Evolutionary conservation across 2,113 vertebrate genomes (phyloP), one percentile per base, ranked within the genome.

Genomic region (Salvelinus namaycush): DNA sequence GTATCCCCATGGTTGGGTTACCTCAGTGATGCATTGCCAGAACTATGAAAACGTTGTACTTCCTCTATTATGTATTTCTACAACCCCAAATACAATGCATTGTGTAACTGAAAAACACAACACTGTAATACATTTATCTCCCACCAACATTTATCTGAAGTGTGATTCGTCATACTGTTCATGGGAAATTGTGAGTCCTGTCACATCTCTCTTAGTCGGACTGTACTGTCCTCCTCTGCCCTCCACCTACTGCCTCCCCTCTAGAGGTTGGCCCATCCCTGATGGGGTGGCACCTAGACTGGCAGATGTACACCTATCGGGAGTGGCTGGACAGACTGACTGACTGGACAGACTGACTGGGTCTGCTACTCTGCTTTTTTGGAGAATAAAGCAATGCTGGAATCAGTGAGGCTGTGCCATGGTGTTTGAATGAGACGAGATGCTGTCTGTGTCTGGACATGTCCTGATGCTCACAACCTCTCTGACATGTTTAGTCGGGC

Each of bases 91-190:
- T 44, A 11, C 8, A 44, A 44, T 44, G 39, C 39, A 44, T 44
- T 44, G 39, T 3, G 39, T 44, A 44, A 44, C 3, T 44, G 39
- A 11, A 44, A 11, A 44, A 22, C 31, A 34, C 20, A 18, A 26
- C 16, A 31, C n/a, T 49, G 26, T 83, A 83, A 83, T 79, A 79
- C 79, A 74, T 77, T 76, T 79, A 74, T 76, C 81, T 79, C 75
- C 74, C 60, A 8, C 66, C 39, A 74, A 34, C 62, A 76, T 59
- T 44, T 60, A 31, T 39, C 26, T 16, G 65, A 5, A 20, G 27
- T 49, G 34, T 73, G 4, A 66, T 48, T 18, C 8, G 59, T 77
- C 68, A 54, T 22, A 64, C 22, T 68, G 64, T 67, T 68, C 16
- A 27, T 31, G 44, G 74, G 18, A 68, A 77, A 74, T 51, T 75